phyloP scores from a whole-genome alignment of 2,888 invertebrate genomes.

The Eristalis tenax region DNA sequence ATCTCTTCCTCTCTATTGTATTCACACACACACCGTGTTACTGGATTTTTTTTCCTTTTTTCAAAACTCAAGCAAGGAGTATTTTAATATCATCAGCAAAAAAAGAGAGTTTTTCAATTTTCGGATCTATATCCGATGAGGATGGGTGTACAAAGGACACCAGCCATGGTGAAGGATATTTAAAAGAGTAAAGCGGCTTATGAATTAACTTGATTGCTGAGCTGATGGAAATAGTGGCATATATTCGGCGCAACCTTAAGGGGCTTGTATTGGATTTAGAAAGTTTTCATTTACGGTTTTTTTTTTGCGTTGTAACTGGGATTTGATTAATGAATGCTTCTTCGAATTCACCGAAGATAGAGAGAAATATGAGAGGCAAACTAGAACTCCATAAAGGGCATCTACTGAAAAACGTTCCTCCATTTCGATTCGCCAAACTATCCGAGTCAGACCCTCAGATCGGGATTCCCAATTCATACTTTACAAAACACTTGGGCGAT shows the following conservation, averaged over 20 bases:
- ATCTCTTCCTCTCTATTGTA: background rate
- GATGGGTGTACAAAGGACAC: constrained; percentile 47
- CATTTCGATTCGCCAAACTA: too few relatives aligned
- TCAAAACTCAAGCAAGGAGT: constrained; percentile 29
- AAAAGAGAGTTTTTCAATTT: constrained; percentile 54
- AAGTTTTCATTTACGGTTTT: too few relatives aligned
- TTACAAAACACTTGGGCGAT: too few relatives aligned
- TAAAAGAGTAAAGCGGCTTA: constrained; percentile 61
- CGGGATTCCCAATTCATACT: too few relatives aligned
- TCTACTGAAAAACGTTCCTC: too few relatives aligned
- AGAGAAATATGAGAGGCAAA: too few relatives aligned
- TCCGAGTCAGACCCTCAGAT: too few relatives aligned
- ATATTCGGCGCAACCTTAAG: background rate
- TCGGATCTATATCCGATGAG: constrained; percentile 43
- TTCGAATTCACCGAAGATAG: too few relatives aligned
- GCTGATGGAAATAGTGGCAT: constrained; percentile 28
- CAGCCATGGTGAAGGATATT: constrained; percentile 55
- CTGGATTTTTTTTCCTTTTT: background rate
- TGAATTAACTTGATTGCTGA: constrained; percentile 52
- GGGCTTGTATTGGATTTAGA: background rate
- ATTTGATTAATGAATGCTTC: too few relatives aligned
- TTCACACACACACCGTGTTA: background rate
- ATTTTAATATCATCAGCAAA: constrained; percentile 61
- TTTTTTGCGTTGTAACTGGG: too few relatives aligned
- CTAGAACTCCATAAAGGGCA: too few relatives aligned